Evolutionary conservation across 2,888 invertebrate genomes (phyloP), one percentile per base, ranked within the genome.

Genomic region (Rotaria socialis): DNA sequence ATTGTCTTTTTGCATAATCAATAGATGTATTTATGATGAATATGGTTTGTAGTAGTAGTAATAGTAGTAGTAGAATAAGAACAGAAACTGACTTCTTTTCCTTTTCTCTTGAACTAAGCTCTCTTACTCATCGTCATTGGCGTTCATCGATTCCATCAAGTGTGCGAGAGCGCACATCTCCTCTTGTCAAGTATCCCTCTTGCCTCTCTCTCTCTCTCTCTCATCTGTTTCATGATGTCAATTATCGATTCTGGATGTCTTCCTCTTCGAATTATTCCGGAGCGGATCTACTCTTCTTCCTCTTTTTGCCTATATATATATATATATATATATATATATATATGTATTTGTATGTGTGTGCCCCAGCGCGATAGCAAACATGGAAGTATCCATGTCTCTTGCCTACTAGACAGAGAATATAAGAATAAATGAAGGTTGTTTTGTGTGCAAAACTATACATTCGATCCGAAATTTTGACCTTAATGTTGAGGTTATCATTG

Each of bases 1-100:
- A 67, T 67, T 67, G 67, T 67, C 67, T 67, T 67, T 67, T 67
- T 67, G 67, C 67, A 67, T 67, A 67, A 67, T 67, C 67, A 67
- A 67, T 67, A 27, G 67, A 67, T 67, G 67, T 67, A 67, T 67
- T 67, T 67, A 67, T 67, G 67, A 35, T 67, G 67, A 67, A 67
- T 67, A 67, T 67, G 67, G 27, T 27, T 67, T 67, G 67, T 67
- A 67, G 35, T 27, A 67, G 14, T 4, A 35, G 35, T 35, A 35
- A 35, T 35, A 35, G 67, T 67, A 35, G 35, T 27, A 67, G 14
- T 4, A 67, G 35, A 14, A 67, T 67, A 67, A 67, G 67, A 67
- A 35, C 35, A 67, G 67, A 67, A 67, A 67, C 67, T 67, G 67
- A 67, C 67, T 67, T 67, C 35, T 67, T 35, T 67, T 35, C 56